phyloP scores from a whole-genome alignment of 2,113 vertebrate genomes.

The Gallinago media region DNA sequence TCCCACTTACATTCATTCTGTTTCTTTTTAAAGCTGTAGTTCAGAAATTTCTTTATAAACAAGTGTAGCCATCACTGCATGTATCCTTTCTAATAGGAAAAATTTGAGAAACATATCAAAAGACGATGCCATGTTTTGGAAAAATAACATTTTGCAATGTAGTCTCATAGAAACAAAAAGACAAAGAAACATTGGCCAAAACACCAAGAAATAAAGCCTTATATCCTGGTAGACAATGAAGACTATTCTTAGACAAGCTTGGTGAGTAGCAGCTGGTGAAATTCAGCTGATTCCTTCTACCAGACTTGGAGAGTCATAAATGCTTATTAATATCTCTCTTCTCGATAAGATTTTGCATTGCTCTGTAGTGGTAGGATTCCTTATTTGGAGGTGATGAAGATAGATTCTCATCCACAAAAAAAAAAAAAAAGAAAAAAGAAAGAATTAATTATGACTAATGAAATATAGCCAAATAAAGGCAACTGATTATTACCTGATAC shows the following conservation, averaged over 20 bases:
- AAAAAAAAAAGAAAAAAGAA: not conserved
- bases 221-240: not conserved
- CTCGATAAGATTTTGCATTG: not conserved
- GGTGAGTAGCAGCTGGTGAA: slow-evolving; percentile 24
- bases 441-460: not conserved
- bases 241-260: slow-evolving; percentile 25
- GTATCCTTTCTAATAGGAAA: not conserved
- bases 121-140: not conserved
- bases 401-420: not conserved
- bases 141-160: not conserved
- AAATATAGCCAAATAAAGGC: not conserved
- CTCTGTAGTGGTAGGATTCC: not conserved
- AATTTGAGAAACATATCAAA: not conserved
- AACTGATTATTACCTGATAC: slow-evolving; percentile 75
- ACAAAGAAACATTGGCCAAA: not conserved
- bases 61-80: not conserved
- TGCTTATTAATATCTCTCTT: slow-evolving; percentile 17
- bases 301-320: not conserved
- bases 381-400: not conserved
- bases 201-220: not conserved
- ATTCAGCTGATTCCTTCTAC: slow-evolving; percentile 35
- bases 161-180: not conserved
- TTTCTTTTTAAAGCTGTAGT: slow-evolving; percentile 17
- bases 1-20: not conserved
- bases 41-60: not conserved